phyloP scores from a whole-genome alignment of 2,113 vertebrate genomes.

The Elgaria multicarinata region DNA sequence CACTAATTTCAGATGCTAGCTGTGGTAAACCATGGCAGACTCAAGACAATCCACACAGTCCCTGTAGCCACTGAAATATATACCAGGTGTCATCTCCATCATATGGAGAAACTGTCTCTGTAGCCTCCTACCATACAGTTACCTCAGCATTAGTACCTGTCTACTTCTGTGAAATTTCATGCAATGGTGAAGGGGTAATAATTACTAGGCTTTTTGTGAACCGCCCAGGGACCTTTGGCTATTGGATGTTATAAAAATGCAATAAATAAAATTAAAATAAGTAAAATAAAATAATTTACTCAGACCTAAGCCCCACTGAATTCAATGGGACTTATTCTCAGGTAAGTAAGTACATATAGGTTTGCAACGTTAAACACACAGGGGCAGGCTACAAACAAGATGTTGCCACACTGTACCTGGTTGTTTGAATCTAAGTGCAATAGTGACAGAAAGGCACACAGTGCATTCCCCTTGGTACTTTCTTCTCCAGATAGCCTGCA shows the following conservation, averaged over 20 bases:
- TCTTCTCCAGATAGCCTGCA: neutral
- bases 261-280: too few relatives aligned
- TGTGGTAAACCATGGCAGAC: neutral
- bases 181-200: neutral
- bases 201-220: neutral
- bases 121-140: neutral
- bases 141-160: neutral
- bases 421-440: too few relatives aligned
- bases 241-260: too few relatives aligned
- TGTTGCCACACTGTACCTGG: neutral
- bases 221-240: too few relatives aligned
- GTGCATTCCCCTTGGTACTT: neutral
- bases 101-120: neutral
- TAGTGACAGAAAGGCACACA: neutral
- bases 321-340: too few relatives aligned
- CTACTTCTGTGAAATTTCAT: neutral
- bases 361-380: neutral
- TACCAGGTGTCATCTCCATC: neutral
- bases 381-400: neutral
- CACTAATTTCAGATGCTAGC: neutral
- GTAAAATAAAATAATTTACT: too few relatives aligned
- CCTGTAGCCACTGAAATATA: neutral
- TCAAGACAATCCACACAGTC: neutral
- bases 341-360: too few relatives aligned
- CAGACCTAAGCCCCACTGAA: too few relatives aligned